These are phyloP conservation scores for Artemia sp. DNA, from an alignment of 2,888 invertebrate species.

Conservation along the genomic window DNA sequence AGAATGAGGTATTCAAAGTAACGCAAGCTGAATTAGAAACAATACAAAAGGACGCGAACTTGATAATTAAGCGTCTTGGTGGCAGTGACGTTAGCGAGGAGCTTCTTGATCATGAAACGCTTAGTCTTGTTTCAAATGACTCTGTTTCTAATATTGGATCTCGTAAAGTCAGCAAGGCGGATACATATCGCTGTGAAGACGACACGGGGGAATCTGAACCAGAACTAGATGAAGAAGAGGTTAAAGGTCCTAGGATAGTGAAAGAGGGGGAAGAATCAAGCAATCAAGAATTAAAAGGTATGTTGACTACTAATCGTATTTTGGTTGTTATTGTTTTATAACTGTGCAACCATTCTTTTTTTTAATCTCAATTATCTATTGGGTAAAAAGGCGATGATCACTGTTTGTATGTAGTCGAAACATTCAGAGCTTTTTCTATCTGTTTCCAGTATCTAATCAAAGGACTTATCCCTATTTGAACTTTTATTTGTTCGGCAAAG, in stretches of 20 bases:
- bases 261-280: conserved; percentile 33
- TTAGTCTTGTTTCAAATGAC: conserved; percentile 53
- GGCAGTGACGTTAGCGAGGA: conserved; percentile 32
- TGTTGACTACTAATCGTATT: too few relatives aligned
- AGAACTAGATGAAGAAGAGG: conserved; percentile 25
- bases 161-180: conserved; percentile 26
- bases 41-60: conserved; percentile 41
- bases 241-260: conserved; percentile 35
- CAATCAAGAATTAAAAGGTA: neutral
- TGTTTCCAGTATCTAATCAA: too few relatives aligned
- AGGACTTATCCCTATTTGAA: too few relatives aligned
- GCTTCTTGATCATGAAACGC: conserved; percentile 42
- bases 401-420: too few relatives aligned
- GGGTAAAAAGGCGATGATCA: too few relatives aligned
- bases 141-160: conserved; percentile 44
- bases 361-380: too few relatives aligned
- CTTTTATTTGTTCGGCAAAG: too few relatives aligned
- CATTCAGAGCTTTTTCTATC: too few relatives aligned
- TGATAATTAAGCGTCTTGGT: conserved; percentile 32
- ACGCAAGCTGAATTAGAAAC: conserved; percentile 34
- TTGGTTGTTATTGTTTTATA: too few relatives aligned
- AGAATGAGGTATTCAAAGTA: conserved; percentile 24
- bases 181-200: conserved; percentile 19
- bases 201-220: conserved; percentile 24
- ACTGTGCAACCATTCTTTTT: too few relatives aligned